Evolutionary conservation across 2,888 invertebrate genomes (phyloP), one percentile per base, ranked within the genome.

Genomic region (Stenurella melanura): DNA sequence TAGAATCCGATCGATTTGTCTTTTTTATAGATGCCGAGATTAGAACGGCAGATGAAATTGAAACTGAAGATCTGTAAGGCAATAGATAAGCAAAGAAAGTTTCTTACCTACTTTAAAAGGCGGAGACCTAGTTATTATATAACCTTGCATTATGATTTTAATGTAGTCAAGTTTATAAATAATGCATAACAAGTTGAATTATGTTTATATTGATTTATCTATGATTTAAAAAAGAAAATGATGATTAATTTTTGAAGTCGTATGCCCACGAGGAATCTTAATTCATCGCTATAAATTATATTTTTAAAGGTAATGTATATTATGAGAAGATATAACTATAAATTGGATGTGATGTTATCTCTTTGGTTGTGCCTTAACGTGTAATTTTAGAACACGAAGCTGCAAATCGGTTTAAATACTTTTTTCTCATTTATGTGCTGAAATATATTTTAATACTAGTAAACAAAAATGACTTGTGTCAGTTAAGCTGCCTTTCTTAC

Each of bases 1-100:
- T 71, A 56, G 34, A 74, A 78, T 58, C 42, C 17, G 54, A 77
- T 38, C 73, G 70, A 69, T 76, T 77, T 42, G 42, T 78, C 77
- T 73, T 60, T 67, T 70, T 75, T 68, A 9, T 38, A 9, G 38
- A 75, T 19, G 57, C 21, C 42, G 57, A 73, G 73, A 73, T 73
- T 34, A 50, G 64, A 18, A n/a, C 56, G 11, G 21, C 18, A 42
- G 19, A 67, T 67, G 67, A 67, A 21, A 42, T 17, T 34, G 67
- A 38, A 30, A 34, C 61, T 17, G n/a, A 10, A 30, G n/a, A 15
- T n/a, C 4, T 50, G 6, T 15, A 42, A 3, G 42, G 15, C 42
- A 42, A 5, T n/a, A 12, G 15, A 5, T 15, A 12, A 50, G 50
- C n/a, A 50, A 50, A 50, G 50, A 50, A n/a, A 50, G 50, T 50